A percentile compares a stretch with the other conserved stretches of the same genome.
phyloP scores from a whole-genome alignment of 1,140 invertebrate genomes.

The Apis cerana region DNA sequence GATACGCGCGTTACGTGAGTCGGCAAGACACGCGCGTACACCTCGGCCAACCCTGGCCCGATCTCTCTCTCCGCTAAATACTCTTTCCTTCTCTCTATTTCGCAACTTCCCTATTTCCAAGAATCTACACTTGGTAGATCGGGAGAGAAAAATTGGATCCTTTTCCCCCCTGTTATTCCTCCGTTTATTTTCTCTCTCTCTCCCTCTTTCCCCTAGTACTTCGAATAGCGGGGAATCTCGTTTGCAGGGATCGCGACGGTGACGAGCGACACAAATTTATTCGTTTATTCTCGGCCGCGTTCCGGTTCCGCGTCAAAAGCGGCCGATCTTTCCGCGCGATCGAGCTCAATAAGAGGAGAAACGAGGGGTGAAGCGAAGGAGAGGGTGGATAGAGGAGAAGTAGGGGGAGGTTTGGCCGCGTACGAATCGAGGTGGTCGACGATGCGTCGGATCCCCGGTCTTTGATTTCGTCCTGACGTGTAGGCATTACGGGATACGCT shows the following conservation, averaged over 20 bases:
- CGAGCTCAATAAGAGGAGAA: conserved; percentile 45
- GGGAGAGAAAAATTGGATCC: too few relatives aligned
- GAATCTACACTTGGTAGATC: neutral
- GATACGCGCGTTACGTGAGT: conserved; percentile 56
- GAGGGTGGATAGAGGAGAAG: neutral
- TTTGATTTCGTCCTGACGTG: conserved; percentile 76
- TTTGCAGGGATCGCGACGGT: too few relatives aligned
- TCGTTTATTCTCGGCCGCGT: conserved; percentile 33
- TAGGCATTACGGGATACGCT: conserved; percentile 70
- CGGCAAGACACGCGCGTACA: conserved; percentile 31
- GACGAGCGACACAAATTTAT: conserved; percentile 17
- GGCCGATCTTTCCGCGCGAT: conserved; percentile 50
- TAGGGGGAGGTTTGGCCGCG: conserved; percentile 3
- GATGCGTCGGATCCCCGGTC: conserved; percentile 67
- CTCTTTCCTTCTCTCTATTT: conserved; percentile 3
- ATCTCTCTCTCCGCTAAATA: neutral
- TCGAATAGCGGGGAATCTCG: too few relatives aligned
- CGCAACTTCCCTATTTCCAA: neutral
- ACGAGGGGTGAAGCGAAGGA: conserved; percentile 5
- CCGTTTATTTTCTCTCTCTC: too few relatives aligned
- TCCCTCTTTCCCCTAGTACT: too few relatives aligned
- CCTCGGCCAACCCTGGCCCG: conserved; percentile 12
- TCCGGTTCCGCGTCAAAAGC: conserved; percentile 22
- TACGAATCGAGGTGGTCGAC: conserved; percentile 49
- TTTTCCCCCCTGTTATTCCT: too few relatives aligned